Percentiles rank a stretch among this genome's conserved stretches.
Conservation (phyloP, 2,113 vertebrate genomes). For the Clarias magur region DNA sequence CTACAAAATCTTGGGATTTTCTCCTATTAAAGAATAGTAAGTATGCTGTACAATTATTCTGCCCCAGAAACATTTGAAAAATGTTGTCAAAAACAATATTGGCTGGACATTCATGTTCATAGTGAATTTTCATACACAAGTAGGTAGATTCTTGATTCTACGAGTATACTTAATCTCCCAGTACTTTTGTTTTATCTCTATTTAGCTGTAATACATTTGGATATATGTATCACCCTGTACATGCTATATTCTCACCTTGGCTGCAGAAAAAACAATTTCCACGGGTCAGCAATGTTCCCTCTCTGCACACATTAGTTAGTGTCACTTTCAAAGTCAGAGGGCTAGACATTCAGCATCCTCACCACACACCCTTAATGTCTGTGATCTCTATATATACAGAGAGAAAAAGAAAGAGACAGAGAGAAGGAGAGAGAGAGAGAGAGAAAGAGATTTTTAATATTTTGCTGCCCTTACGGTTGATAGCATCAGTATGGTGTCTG, state of each 20-base stretch:
- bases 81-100: no score
- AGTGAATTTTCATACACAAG: no score
- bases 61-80: no score
- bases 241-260: conserved; percentile 30
- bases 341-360: conserved; percentile 45
- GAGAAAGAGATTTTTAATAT: no score
- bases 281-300: conserved; percentile 43
- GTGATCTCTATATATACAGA: not conserved
- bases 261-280: conserved; percentile 22
- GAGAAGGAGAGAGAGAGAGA: no score
- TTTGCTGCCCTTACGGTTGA: not conserved
- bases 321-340: conserved; percentile 50
- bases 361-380: not conserved
- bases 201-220: not conserved
- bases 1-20: no score
- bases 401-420: no score
- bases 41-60: no score
- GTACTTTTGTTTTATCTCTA: not conserved
- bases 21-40: no score
- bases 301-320: conserved; percentile 27
- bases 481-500: not conserved
- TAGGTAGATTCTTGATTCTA: no score
- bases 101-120: no score
- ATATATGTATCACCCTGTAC: not conserved
- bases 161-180: no score